Evolutionary conservation across 30 jellyfish, hydroid and myxozoan genomes (phyloP), one percentile per base, ranked within the genome.

Genomic region (Hydractinia echinata): DNA sequence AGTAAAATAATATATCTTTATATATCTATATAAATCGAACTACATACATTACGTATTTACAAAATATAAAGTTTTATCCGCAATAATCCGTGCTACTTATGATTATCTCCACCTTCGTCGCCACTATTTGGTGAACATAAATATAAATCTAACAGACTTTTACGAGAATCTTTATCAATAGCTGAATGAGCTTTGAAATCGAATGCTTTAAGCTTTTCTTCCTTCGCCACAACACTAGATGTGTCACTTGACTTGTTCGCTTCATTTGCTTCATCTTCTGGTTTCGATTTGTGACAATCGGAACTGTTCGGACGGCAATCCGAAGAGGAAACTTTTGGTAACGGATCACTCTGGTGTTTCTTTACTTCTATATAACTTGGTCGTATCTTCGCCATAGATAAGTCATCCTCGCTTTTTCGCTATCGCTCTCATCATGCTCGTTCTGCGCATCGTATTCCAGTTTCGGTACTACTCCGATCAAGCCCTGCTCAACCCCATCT

Each of bases 401-500:
- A 11, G 51, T 71, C 81, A 19, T 71, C 81, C n/a, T 71, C 81
- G 61, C 52, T 71, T 71, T 39, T 8, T 55, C 74, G 18, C 21
- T 20, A 4, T 67, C 79, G 19, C 84, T 67, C 39, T 66, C 69
- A 54, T 80, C 87, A 8, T 20, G 21, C 73, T 54, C 51, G 20
- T 51, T 80, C 30, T 77, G 55, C 39, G 72, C 51, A 7, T 53
- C 55, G 61, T 21, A 80, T 51, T 80, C 87, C 51, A 50, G 8
- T 53, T 58, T 80, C 16, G 83, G 44, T 5, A 80, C 87, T n/a
- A 80, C 66, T 5, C 87, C 87, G 5, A 80, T 80, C 21, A 80
- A 51, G 15, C 87, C 87, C 49, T 80, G 81, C 20, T 80, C 87
- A 51, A 80, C 69, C 9, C 87, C 87, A 80, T 80, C 87, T 21